Base-by-base conservation (phyloP, 2,797 vertebrate genomes). In the Adelosebastes latens region DNA sequence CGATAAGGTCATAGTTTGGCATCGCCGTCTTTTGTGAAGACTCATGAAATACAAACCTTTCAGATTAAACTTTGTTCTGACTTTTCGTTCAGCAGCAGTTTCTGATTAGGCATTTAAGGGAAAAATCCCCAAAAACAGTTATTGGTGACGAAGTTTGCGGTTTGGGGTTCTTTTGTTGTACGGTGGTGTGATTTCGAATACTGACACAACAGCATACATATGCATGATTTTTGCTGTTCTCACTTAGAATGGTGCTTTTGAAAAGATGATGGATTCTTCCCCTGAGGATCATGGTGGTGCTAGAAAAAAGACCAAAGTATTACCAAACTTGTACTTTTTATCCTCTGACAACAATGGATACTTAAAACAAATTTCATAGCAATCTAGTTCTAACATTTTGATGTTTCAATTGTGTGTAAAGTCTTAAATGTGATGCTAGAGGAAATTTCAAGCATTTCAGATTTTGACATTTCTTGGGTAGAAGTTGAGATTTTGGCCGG, bases 1-100 rank as follows among this genome's bases (percentile, higher is more conserved):
- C 39, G 73, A 87, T 91, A 82, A 87, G 88, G 86, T 88, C 90
- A 87, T 77, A 88, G 86, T 86, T 88, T 91, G 89, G 84, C 86
- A 82, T 84, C 66, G 68, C 25, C 4, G 9, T 79, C 53, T 31
- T 82, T 77, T 83, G 79, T 67, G 67, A 78, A 16, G 72, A 78
- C 72, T 85, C 79, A 79, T 82, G 80, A 88, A 87, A 82, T 75
- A 77, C 72, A 89, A 91, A 81, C 83, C 81, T 81, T 73, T 86
- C 58, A 77, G 84, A 86, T 87, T 79, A 85, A 72, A 86, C 84
- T 77, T 72, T 68, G 77, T 87, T 74, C 80, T 58, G 62, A 84
- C 61, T 80, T 64, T 84, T 49, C 25, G 42, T 53, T 75, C 73
- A 64, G 77, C 89, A 92, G 80, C 83, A 73, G 88, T 73, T 91